Evolutionary conservation across 2,888 invertebrate genomes (phyloP).

Genomic region (Leptothorax acervorum): DNA sequence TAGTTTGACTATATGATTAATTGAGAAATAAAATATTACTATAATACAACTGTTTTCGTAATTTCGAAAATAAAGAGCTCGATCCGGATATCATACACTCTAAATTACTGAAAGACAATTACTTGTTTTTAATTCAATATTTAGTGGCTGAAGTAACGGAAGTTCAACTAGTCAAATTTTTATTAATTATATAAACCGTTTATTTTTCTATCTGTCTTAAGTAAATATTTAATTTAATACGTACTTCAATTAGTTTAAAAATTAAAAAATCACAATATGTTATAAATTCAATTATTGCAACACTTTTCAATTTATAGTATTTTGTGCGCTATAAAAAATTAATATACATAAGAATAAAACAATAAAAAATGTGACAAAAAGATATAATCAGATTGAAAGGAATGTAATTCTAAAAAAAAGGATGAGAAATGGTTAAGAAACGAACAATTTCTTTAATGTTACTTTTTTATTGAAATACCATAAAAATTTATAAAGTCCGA

Average conservation of each 20-base stretch:
- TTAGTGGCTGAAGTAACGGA: not conserved
- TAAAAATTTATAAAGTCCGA: constrained; percentile 75
- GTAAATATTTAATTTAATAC: not conserved
- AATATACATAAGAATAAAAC: not conserved
- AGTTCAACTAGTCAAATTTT: not conserved
- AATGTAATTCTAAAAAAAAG: not conserved
- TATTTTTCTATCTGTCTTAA: not conserved
- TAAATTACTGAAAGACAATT: not conserved
- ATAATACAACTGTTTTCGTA: not conserved
- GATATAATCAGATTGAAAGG: not conserved
- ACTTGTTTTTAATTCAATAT: not conserved
- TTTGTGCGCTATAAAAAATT: not conserved
- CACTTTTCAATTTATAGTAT: not conserved
- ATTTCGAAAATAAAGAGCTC: not conserved
- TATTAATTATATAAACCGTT: not conserved
- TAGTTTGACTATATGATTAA: not conserved
- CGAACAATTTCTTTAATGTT: not conserved
- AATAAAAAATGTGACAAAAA: not conserved
- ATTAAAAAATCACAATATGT: not conserved
- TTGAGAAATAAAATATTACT: not conserved
- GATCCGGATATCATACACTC: not conserved
- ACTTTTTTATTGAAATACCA: constrained; percentile 73
- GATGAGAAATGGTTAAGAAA: not conserved
- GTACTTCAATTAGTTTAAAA: not conserved
- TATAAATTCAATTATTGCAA: not conserved